Evolutionary conservation across 30 jellyfish, hydroid and myxozoan genomes (phyloP).

Genomic region (Morbakka virulenta): DNA sequence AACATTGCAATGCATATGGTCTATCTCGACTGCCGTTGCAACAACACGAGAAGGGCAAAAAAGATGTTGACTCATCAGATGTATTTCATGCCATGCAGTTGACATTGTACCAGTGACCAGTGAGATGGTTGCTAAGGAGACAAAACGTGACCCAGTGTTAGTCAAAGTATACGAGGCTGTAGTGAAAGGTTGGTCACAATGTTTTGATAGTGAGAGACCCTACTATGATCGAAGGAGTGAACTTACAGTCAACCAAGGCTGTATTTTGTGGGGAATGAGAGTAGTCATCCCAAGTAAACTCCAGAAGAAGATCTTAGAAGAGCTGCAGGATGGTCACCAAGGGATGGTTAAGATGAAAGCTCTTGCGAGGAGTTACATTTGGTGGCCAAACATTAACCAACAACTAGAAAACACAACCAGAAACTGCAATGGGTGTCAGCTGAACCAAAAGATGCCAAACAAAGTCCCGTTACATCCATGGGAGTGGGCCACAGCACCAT

Average conservation of each 20-base stretch:
- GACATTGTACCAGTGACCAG: too few relatives aligned
- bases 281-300: constrained; percentile 15
- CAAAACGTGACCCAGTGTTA: constrained; percentile 34
- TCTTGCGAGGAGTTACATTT: not conserved
- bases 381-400: constrained; percentile 6
- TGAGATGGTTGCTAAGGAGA: not conserved
- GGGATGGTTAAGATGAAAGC: too few relatives aligned
- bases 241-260: not conserved
- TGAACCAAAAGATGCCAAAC: constrained; percentile 5
- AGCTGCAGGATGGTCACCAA: too few relatives aligned
- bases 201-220: not conserved
- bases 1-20: too few relatives aligned
- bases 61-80: too few relatives aligned
- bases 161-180: constrained; percentile 12
- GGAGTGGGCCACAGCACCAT: too few relatives aligned
- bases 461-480: too few relatives aligned
- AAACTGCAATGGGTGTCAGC: not conserved
- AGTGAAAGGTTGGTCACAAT: constrained; percentile 17
- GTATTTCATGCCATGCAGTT: too few relatives aligned
- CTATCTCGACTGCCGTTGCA: too few relatives aligned
- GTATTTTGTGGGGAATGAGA: constrained; percentile 17
- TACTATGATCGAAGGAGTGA: not conserved
- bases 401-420: not conserved
- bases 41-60: too few relatives aligned
- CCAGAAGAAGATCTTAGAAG: too few relatives aligned